Conservation (phyloP, 2,888 invertebrate genomes). For the Nyleta sp. region DNA sequence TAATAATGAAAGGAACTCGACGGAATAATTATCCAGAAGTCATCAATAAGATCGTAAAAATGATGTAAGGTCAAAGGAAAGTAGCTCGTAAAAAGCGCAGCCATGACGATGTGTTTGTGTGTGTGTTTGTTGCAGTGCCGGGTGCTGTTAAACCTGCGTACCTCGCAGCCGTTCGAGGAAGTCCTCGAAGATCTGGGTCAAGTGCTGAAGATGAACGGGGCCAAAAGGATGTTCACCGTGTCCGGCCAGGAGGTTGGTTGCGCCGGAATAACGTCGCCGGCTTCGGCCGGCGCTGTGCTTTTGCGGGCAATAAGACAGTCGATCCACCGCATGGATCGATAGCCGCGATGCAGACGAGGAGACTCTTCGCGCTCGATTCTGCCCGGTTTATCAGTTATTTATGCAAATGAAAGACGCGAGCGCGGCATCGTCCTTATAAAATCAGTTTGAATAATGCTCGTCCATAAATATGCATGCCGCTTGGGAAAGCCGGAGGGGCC, state of each 20-base stretch:
- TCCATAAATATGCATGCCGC: conserved; percentile 79
- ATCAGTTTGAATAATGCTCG: conserved; percentile 79
- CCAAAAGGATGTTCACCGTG: conserved; percentile 95
- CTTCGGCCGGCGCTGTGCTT: conserved; percentile 32
- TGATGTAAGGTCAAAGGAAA: conserved; percentile 39
- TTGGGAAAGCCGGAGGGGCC: conserved; percentile 55
- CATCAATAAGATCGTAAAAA: conserved; percentile 24
- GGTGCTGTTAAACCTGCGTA: conserved; percentile 94
- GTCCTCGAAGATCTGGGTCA: conserved; percentile 96
- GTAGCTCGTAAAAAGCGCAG: conserved; percentile 19
- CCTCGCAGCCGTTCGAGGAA: conserved; percentile 97
- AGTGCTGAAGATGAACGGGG: conserved; percentile 95
- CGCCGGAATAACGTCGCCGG: conserved; percentile 31
- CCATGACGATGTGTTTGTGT: conserved; percentile 5
- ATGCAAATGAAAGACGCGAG: conserved; percentile 76
- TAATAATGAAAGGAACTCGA: too few species aligned
- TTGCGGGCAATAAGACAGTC: conserved; percentile 54
- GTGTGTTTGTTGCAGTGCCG: conserved; percentile 87
- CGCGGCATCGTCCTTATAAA: conserved; percentile 78
- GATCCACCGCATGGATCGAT: conserved; percentile 63
- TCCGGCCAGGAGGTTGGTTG: conserved; percentile 93
- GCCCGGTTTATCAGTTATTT: conserved; percentile 76
- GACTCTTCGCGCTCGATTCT: conserved; percentile 63
- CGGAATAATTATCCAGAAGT: conserved; percentile 2
- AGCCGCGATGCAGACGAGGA: conserved; percentile 56